Percentiles rank a stretch among this genome's conserved stretches.
phyloP scores from a whole-genome alignment of 2,797 vertebrate species.

The Sylvilagus floridanus region DNA sequence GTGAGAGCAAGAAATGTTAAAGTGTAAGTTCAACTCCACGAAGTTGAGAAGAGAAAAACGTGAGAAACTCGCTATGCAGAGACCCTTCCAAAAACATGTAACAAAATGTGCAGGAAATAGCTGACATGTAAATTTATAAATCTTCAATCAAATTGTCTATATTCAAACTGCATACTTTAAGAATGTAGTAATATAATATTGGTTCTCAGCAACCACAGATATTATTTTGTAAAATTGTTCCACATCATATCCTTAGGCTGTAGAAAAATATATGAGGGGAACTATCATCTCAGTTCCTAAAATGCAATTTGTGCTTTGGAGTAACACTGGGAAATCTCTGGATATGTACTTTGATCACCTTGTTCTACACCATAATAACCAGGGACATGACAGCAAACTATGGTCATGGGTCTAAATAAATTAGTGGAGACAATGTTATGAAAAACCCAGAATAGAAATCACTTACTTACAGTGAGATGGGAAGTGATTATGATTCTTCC shows the following conservation, averaged over 20 bases:
- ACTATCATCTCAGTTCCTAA: neutral
- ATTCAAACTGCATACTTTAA: neutral
- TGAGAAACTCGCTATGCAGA: neutral
- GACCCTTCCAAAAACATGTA: neutral
- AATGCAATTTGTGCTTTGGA: too few species aligned
- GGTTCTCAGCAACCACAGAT: neutral
- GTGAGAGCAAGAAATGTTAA: neutral
- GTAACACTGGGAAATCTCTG: neutral
- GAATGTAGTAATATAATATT: too few species aligned
- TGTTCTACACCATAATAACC: neutral
- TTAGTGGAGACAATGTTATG: rapidly evolving
- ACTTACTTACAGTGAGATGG: rapidly evolving
- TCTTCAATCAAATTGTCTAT: neutral
- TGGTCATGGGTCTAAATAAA: neutral
- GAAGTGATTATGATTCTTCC: rapidly evolving
- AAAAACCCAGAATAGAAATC: rapidly evolving
- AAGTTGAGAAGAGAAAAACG: neutral
- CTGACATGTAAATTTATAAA: neutral
- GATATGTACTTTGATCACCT: neutral
- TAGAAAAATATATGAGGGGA: neutral
- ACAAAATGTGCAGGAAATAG: neutral
- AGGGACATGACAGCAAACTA: neutral
- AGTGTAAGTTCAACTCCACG: neutral
- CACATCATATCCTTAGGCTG: neutral
- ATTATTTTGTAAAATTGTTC: neutral